Evolutionary conservation across 2,888 invertebrate genomes (phyloP), one percentile per base, ranked within the genome.

Genomic region (Aporophyla lueneburgensis): DNA sequence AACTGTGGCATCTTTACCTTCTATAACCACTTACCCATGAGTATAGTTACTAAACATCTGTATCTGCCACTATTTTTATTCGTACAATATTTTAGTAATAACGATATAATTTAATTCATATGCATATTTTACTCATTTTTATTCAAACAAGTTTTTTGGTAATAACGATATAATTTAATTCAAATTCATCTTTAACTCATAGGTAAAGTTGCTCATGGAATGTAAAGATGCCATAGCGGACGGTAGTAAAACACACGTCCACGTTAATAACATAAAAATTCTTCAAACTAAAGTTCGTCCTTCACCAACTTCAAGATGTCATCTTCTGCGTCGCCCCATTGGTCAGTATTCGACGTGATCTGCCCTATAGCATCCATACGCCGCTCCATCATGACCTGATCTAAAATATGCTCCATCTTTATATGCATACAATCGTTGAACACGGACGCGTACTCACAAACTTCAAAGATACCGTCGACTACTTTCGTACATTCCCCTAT

Each of bases 391-490:
- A 92, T 95, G 67, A 95, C 91, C 80, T 94, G 95, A 68, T 96
- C 96, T 63, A 96, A 75, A 5, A 96, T 92, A 88, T 96, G 96
- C 62, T 96, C 96, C 96, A 96, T 96, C 74, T 94, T 95, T 87
- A 96, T 94, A 88, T 96, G 96, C 96, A 96, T 96, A 62, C 96
- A 96, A 74, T 96, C 96, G 69, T 96, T 96, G 67, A 96, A 96
- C 3, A 95, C 90, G 0, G 96, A 94, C 10, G 96, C 95, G 68
- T 93, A 96, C 80, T 96, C 96, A 67, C 96, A 96, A 46, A 96
- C 92, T 79, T 96, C 96, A 61, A 96, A 96, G 16, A 96, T 93
- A 5, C 87, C 89, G 0, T 94, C 93, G 0, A 95, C 93, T 0
- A 88, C 91, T 24, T 88, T 86, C 3, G 80, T 81, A 65, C 96